Evolutionary conservation across 2,888 invertebrate species (phyloP), one percentile per base, ranked within the genome.

Genomic region (Folsomia manolachei): DNA sequence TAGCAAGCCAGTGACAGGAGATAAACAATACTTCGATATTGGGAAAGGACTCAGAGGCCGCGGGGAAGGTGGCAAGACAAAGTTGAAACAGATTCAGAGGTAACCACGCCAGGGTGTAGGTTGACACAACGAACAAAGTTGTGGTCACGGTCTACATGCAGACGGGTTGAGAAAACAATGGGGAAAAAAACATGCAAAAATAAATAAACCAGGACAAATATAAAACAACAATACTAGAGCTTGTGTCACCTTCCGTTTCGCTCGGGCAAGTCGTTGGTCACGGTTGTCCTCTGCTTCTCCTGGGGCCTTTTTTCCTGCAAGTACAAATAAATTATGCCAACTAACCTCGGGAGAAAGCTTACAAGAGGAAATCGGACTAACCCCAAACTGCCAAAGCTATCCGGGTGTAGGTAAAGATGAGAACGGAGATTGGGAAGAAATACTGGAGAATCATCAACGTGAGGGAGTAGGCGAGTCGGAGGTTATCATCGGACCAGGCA

Each of bases 311-410:
- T 56, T 56, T 7, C 56, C 39, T 39, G 39, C 7, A 39, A 39
- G 39, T 4, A 39, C 4, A 39, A 39, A 14, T 14, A 39, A 39
- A 39, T 39, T 39, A n/a, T n/a, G n/a, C n/a, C n/a, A n/a, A n/a
- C n/a, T n/a, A n/a, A n/a, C n/a, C n/a, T n/a, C n/a, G n/a, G n/a
- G n/a, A n/a, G n/a, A n/a, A n/a, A n/a, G n/a, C n/a, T n/a, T n/a
- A 39, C 4, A 39, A 39, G 7, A 14, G 14, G 39, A 39, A 39
- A 14, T 39, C 14, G 39, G 39, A 21, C 11, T 56, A 14, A 24
- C 93, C 93, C 93, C 94, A 94, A 62, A 95, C 93, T 18, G 91
- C 90, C 65, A 91, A 87, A 0, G 91, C 94, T 74, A 95, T 95
- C 78, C 92, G 88, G 1, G 90, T 89, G 83, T 95, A 95, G 0